phyloP scores from a whole-genome alignment of 2,797 vertebrate genomes.

The Apodemus agrarius region DNA sequence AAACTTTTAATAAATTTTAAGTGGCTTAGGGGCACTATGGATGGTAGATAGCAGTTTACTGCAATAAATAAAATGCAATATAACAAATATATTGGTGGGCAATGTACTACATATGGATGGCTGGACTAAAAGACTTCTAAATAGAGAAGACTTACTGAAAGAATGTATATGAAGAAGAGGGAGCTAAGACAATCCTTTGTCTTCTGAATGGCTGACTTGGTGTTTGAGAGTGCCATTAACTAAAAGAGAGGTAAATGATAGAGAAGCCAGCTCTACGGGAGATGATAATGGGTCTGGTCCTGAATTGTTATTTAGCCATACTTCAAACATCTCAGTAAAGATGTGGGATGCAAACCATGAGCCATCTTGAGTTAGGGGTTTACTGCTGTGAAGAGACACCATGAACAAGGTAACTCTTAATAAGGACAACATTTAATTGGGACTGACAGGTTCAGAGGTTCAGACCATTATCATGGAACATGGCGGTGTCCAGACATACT shows the following conservation, averaged over 20 bases:
- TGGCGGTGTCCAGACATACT: background rate
- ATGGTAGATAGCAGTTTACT: background rate
- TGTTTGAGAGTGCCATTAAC: background rate
- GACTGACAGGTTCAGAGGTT: too few species aligned
- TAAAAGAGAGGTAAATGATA: slow-evolving; percentile 25
- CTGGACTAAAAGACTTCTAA: slow-evolving; percentile 11
- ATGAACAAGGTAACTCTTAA: too few species aligned
- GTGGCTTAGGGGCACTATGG: background rate
- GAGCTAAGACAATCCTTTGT: background rate
- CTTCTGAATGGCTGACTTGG: background rate
- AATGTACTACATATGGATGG: background rate
- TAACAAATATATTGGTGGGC: background rate
- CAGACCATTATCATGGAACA: background rate
- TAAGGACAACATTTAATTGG: too few species aligned
- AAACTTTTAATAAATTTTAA: background rate
- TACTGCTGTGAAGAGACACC: too few species aligned
- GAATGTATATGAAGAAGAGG: background rate
- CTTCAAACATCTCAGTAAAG: slow-evolving; percentile 27
- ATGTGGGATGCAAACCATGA: background rate
- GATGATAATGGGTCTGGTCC: background rate
- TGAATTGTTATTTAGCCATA: background rate
- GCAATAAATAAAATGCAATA: slow-evolving; percentile 19
- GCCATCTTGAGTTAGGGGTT: too few species aligned
- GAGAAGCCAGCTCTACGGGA: background rate
- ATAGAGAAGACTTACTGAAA: background rate